phyloP scores from a whole-genome alignment of 2,797 vertebrate species.

The Paratrypauchen microcephalus region DNA sequence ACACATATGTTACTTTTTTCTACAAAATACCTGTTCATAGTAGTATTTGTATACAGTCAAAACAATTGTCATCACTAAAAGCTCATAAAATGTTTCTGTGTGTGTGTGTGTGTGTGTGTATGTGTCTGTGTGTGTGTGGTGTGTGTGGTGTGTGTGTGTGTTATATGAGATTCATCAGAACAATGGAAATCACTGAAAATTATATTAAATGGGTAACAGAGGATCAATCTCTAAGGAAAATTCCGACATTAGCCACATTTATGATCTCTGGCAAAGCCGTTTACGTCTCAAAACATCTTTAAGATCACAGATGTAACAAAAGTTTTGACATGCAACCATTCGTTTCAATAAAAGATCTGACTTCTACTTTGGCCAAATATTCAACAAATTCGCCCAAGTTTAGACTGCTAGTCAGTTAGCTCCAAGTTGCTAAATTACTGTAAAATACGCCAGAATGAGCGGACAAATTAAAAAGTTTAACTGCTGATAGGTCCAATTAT shows the following conservation, averaged over 20 bases:
- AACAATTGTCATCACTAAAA: neutral
- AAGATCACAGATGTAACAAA: neutral
- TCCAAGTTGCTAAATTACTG: neutral
- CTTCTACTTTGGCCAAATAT: neutral
- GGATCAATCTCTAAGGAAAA: neutral
- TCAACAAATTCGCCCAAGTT: neutral
- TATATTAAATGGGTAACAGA: neutral
- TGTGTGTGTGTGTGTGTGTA: neutral
- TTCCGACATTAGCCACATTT: neutral
- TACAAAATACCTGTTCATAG: no score
- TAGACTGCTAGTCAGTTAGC: constrained; percentile 6
- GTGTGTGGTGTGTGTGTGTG: no score
- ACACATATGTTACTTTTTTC: no score
- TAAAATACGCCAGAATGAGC: neutral
- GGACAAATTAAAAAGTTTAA: neutral
- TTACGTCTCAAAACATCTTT: neutral
- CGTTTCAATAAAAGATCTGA: neutral
- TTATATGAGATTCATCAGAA: neutral
- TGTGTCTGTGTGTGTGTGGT: no score
- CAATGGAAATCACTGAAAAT: neutral
- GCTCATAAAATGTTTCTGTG: neutral
- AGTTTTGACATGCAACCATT: no score
- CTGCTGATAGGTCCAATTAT: neutral
- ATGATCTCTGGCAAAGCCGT: neutral
- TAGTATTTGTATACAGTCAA: neutral